Base-by-base conservation (phyloP, 1,140 invertebrate species). In the Solenopsis fugax region DNA sequence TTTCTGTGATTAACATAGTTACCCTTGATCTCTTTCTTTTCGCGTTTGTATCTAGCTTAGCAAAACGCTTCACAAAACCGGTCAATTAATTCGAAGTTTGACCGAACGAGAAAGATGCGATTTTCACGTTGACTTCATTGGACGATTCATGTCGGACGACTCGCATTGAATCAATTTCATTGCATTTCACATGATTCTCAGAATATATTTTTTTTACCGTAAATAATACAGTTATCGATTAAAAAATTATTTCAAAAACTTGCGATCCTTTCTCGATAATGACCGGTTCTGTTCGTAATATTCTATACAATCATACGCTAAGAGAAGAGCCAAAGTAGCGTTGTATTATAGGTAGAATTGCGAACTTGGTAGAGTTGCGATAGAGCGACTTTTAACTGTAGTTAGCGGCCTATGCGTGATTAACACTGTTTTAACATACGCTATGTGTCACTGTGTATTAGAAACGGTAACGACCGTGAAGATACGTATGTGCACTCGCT, bases 401-500 rank as follows among this genome's bases (percentile, higher is more conserved):
- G 75, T 64, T 81, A 56, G 37, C 6, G 16, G 50, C 34, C 34
- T 80, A 21, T 56, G 88, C 90, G 91, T 86, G 92, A 93, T 93
- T 93, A 92, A 92, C 90, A 91, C 80, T 87, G 85, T 90, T 91
- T 91, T 91, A 92, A 91, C 87, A 86, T 12, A 10, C 76, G 50
- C 84, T 81, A 86, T 58, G 7, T 41, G 3, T 75, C 52, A 91
- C 18, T 76, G 6, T 16, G 85, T 87, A 78, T 65, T 88, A 75
- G 86, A 90, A 89, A 89, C 21, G 37, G 21, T 45, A 71, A 69
- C 86, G 88, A 58, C 56, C 16, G 10, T 62, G 41, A 65, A 71
- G 24, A 41, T 69, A 65, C 21, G n/a, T 72, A 72, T 4, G 21
- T 81, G 45, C 2, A 41, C 0, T 16, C 16, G 10, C n/a, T 41